These are phyloP conservation scores for Acrossocheilus fasciatus DNA, from an alignment of 2,797 vertebrate genomes.

Conservation along the genomic window DNA sequence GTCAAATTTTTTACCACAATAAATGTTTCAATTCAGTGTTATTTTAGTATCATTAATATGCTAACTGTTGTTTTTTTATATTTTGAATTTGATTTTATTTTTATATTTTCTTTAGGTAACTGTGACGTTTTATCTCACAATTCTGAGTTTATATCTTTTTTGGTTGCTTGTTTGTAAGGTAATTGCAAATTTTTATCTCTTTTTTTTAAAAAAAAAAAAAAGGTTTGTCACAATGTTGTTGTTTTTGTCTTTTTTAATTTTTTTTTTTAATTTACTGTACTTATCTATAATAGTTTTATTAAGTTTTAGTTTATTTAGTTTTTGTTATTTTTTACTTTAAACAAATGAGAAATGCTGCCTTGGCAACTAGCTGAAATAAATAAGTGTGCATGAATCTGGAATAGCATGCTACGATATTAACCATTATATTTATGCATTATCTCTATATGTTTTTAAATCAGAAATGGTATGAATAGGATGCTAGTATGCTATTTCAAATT, in stretches of 20 bases:
- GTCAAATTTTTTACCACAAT: neutral
- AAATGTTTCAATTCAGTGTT: neutral
- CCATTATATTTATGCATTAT: neutral
- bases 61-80: neutral
- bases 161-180: too few species aligned
- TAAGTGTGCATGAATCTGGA: neutral
- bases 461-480: neutral
- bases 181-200: too few species aligned
- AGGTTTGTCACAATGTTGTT: fast-evolving
- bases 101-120: neutral
- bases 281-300: too few species aligned
- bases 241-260: too few species aligned
- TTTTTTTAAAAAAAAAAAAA: too few species aligned
- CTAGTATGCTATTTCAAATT: neutral
- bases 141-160: too few species aligned
- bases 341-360: too few species aligned
- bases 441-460: neutral
- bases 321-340: too few species aligned
- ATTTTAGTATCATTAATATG: neutral
- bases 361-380: too few species aligned
- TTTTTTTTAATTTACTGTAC: too few species aligned
- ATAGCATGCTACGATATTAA: neutral
- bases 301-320: too few species aligned
- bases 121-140: neutral
- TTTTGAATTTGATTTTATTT: too few species aligned